A percentile compares a stretch with the other conserved stretches of the same genome.
These are phyloP conservation scores for Alosa sapidissima DNA, from an alignment of 2,797 vertebrate genomes.

Conservation along the genomic window DNA sequence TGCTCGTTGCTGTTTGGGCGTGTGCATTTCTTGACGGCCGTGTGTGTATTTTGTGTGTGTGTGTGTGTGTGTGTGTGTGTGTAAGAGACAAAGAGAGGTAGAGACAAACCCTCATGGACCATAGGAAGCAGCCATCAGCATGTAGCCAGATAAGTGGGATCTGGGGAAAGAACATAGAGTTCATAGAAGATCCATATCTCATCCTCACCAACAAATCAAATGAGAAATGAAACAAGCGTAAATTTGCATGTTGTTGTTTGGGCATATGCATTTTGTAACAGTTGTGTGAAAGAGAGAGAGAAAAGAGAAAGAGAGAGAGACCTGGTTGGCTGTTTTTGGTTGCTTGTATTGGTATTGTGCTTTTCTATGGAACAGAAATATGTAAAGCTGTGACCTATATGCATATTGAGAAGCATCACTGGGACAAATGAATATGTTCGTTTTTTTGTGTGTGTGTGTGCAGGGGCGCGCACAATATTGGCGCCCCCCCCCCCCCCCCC, in stretches of 20 bases:
- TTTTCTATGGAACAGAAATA: too few species aligned
- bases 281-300: too few species aligned
- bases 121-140: not conserved
- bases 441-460: not conserved
- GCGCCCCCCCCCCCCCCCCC: too few species aligned
- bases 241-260: not conserved
- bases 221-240: not conserved
- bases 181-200: slow-evolving; percentile 3
- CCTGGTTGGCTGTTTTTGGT: too few species aligned
- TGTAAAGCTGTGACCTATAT: too few species aligned
- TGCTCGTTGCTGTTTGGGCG: not conserved
- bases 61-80: not conserved
- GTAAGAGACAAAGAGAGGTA: not conserved
- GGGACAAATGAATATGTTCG: too few species aligned
- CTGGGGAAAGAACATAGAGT: not conserved
- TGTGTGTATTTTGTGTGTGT: not conserved
- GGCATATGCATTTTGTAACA: too few species aligned
- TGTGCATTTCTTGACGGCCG: not conserved
- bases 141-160: not conserved
- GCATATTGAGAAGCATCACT: too few species aligned
- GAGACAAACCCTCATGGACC: not conserved
- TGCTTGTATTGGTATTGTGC: too few species aligned
- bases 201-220: not conserved
- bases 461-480: too few species aligned
- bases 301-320: too few species aligned